Percentiles rank a stretch among this genome's conserved stretches.
These are phyloP conservation scores for Centropus bengalensis DNA, from an alignment of 2,113 vertebrate species.

Conservation along the genomic window DNA sequence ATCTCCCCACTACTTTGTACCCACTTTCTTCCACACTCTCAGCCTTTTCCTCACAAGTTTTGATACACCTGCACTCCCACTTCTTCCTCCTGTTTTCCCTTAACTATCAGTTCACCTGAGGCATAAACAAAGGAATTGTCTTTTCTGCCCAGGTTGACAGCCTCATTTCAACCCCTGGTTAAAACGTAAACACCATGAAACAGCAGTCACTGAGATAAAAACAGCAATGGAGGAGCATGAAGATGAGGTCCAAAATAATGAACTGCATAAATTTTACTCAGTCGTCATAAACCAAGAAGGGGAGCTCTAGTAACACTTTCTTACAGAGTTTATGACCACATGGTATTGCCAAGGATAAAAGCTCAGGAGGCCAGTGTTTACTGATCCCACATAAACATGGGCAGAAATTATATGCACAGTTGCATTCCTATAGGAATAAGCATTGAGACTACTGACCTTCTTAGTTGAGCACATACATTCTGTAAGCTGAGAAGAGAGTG, in stretches of 20 bases:
- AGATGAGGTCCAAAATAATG: background rate
- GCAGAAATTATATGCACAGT: background rate
- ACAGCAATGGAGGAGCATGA: background rate
- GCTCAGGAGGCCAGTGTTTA: background rate
- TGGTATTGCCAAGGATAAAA: background rate
- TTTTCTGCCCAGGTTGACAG: background rate
- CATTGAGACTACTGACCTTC: background rate
- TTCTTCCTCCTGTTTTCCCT: background rate
- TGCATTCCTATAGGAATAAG: background rate
- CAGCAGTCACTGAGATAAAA: fast-evolving
- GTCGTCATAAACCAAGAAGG: background rate
- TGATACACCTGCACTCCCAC: background rate
- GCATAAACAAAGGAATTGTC: background rate
- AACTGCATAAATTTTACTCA: background rate
- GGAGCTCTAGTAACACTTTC: background rate
- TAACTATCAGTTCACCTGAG: background rate
- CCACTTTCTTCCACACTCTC: background rate
- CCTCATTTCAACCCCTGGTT: background rate
- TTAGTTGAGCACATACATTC: background rate
- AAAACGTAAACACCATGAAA: background rate
- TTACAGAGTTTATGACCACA: background rate
- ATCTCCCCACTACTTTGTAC: background rate
- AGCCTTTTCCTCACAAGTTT: background rate
- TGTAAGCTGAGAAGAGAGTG: background rate
- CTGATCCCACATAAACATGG: background rate